Evolutionary conservation across 1,140 invertebrate genomes (phyloP), one percentile per base, ranked within the genome.

Genomic region (Drosophila melanogaster): DNA sequence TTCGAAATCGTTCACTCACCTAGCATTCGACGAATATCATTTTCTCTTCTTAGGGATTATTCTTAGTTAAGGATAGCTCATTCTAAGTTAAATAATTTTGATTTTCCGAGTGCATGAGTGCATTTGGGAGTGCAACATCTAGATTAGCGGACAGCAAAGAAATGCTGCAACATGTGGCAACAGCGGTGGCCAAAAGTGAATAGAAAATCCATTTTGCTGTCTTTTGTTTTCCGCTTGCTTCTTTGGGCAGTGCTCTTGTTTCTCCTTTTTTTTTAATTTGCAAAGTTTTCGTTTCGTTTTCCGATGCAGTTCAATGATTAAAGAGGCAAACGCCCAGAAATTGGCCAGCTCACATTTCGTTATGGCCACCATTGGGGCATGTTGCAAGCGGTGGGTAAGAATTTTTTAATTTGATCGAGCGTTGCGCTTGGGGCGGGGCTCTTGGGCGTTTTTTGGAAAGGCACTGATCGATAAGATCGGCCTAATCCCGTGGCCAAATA

Each of bases 311-410:
- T 86, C 83, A 87, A 87, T 86, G 83, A 86, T 86, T 86, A 86
- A 86, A 87, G 83, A 87, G 83, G 83, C 83, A 86, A 87, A 86
- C 83, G 83, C 83, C 83, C 83, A 86, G 83, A 86, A 87, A 87
- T 86, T 86, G 79, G 62, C 66, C 66, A 56, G 66, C 66, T 70
- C 66, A 70, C 43, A 59, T 54, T 73, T 76, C 61, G 65, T 78
- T 69, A 74, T 71, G 77, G 79, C 78, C 78, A 51, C 62, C 37
- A 59, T 65, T 64, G 57, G 77, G 59, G 59, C 59, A 76, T 83
- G 83, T 86, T 87, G 83, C 79, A 79, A 83, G 83, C 56, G 64
- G 51, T 56, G 53, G 67, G 49, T 83, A 86, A 87, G 84, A 86
- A 86, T 86, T 86, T 83, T 86, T 86, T 86, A 86, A 86, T 86